Evolutionary conservation across 1,140 invertebrate species (phyloP).

Genomic region (Camponotus pennsylvanicus): DNA sequence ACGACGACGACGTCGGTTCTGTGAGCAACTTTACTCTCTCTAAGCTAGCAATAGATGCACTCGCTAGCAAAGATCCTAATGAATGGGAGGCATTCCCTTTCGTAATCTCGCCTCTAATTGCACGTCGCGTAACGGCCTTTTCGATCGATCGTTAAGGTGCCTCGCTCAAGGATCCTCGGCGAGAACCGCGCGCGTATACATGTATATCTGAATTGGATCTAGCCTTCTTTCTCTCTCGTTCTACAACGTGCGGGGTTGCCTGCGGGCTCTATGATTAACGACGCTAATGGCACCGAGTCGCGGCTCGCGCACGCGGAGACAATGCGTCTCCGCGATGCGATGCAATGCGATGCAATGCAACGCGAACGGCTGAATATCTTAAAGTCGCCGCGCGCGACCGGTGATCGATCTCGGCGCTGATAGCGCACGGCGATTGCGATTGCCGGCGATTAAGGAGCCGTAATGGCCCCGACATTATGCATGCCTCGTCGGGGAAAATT

Average conservation of each 20-base stretch:
- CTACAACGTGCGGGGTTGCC: constrained; percentile 12
- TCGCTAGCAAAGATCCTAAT: constrained; percentile 44
- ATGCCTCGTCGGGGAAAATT: constrained; percentile 67
- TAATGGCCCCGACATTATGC: constrained; percentile 66
- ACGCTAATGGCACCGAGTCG: constrained; percentile 64
- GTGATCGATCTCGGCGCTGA: constrained; percentile 61
- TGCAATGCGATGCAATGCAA: constrained; percentile 10
- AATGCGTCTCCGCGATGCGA: constrained; percentile 62
- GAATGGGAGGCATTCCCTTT: constrained; percentile 68
- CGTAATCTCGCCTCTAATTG: constrained; percentile 67
- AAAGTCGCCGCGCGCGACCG: constrained; percentile 36
- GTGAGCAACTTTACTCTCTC: constrained; percentile 30
- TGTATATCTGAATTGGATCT: constrained; percentile 11
- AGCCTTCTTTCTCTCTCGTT: constrained; percentile 3
- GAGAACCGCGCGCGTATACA: neutral
- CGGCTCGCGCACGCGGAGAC: constrained; percentile 46
- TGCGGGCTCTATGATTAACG: constrained; percentile 65
- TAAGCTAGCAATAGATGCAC: neutral
- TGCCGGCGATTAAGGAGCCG: constrained; percentile 53
- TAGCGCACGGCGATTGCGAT: constrained; percentile 47
- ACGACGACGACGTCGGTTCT: constrained; percentile 49
- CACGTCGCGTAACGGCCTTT: constrained; percentile 63
- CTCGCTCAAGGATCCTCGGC: constrained; percentile 64
- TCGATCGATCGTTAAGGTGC: constrained; percentile 70
- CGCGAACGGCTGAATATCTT: constrained; percentile 31